Base-by-base conservation (phyloP, 2,797 vertebrate genomes). In the Coccyzus lansbergi region DNA sequence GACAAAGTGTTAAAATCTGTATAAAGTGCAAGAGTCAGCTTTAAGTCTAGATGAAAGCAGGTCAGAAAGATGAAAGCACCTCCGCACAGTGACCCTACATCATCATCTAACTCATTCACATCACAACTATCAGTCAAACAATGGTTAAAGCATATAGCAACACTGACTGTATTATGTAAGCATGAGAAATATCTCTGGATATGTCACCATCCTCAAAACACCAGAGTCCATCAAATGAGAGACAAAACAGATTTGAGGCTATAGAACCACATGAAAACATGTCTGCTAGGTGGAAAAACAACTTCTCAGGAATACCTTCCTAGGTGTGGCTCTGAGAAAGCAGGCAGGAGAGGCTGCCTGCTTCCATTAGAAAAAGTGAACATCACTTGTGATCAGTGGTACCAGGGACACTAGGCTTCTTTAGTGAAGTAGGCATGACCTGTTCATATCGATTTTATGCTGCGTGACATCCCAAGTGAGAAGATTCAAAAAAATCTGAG, bases 41-140 rank as follows among this genome's bases (percentile, higher is more conserved):
- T 56, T 68, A 42, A 93, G 59, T 36, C 26, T 84, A 70, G 75
- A 49, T 26, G 48, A 70, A 90, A 85, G 59, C 51, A 81, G 44
- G 25, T 21, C 44, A 83, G 48, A 71, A 77, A 92, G 69, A 95
- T 88, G 51, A 94, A 94, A 92, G 72, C 63, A 63, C 42, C 79
- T 65, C 53, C 81, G 58, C 44, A 62, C n/a, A 55, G 20, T 42
- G 28, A 51, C 77, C 63, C 34, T 72, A 1, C 48, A 76, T 67
- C 52, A 48, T 51, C 26, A 56, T 40, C 46, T 52, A 84, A 42
- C 40, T 25, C 28, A 63, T 31, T 92, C 40, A 38, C 84, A 84
- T 60, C 80, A 84, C 44, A 70, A 5, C 38, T 70, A 42, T 15
- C 8, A 24, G 80, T 52, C 40, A 82, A 84, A 83, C 36, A 70